These are phyloP conservation scores for Neodontobutis hainanensis DNA, from an alignment of 2,113 vertebrate genomes.

Conservation along the genomic window DNA sequence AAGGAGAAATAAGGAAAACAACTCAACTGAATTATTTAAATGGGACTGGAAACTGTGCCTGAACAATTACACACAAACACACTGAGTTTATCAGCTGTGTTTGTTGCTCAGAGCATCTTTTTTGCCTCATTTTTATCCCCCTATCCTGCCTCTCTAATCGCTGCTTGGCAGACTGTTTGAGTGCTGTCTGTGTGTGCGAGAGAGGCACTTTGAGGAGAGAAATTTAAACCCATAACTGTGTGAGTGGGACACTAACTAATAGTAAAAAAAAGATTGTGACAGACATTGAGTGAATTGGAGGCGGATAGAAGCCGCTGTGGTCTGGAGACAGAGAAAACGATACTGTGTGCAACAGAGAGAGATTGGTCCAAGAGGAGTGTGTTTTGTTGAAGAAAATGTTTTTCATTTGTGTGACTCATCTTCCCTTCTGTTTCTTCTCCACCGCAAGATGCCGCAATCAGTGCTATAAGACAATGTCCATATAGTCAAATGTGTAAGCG, in stretches of 20 bases:
- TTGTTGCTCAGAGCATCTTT: constrained; percentile 49
- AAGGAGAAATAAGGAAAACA: constrained; percentile 30
- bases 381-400: constrained; percentile 39
- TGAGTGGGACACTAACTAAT: background rate
- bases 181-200: constrained; percentile 26
- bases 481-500: too few relatives aligned
- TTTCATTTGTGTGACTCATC: constrained; percentile 42
- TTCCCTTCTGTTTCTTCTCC: constrained; percentile 21
- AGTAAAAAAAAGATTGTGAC: constrained; percentile 24
- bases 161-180: constrained; percentile 54
- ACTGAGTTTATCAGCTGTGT: constrained; percentile 32
- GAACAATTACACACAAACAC: constrained; percentile 13
- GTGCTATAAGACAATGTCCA: too few relatives aligned
- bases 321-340: constrained; percentile 10
- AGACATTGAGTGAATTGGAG: background rate
- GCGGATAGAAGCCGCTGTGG: background rate
- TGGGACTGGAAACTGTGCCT: constrained; percentile 5
- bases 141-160: constrained; percentile 58
- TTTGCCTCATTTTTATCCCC: constrained; percentile 24
- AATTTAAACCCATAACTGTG: constrained; percentile 29
- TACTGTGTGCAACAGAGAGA: background rate
- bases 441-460: background rate
- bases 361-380: constrained; percentile 20
- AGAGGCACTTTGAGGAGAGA: constrained; percentile 29
- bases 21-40: constrained; percentile 44